Percentiles rank a stretch among this genome's conserved stretches.
Evolutionary conservation across 2,113 vertebrate genomes (phyloP).

Genomic region (Hippopotamus amphibius): DNA sequence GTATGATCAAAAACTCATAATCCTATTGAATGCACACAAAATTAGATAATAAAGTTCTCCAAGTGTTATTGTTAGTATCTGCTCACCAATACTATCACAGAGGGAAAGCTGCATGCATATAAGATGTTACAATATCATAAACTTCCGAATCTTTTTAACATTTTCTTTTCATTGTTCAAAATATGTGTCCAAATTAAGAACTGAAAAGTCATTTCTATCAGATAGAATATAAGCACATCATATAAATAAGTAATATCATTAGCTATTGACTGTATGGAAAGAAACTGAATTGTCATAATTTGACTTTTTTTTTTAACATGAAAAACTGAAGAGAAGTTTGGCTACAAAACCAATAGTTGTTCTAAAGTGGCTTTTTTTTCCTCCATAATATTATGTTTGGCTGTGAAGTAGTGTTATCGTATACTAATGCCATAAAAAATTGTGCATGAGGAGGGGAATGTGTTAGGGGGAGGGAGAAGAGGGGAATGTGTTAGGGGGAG

Average conservation of each 20-base stretch:
- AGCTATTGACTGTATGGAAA: slow-evolving; percentile 75
- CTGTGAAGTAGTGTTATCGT: background rate
- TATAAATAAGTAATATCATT: slow-evolving; percentile 77
- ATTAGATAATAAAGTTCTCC: slow-evolving; percentile 83
- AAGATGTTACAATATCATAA: slow-evolving; percentile 39
- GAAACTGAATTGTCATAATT: slow-evolving; percentile 72
- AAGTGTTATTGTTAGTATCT: slow-evolving; percentile 79
- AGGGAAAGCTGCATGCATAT: slow-evolving; percentile 30
- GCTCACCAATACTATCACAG: slow-evolving; percentile 58
- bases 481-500: background rate
- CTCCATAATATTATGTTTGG: background rate
- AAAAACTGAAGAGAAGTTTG: slow-evolving; percentile 70
- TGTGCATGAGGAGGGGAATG: background rate
- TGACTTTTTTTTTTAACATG: slow-evolving; percentile 66
- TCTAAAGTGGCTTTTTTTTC: slow-evolving; percentile 12
- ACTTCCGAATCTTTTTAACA: slow-evolving; percentile 25
- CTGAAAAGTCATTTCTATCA: slow-evolving; percentile 74
- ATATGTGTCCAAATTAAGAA: slow-evolving; percentile 70
- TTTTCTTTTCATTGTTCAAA: slow-evolving; percentile 59
- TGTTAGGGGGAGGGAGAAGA: background rate
- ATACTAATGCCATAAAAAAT: background rate
- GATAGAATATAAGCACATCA: slow-evolving; percentile 67
- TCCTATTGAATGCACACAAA: slow-evolving; percentile 81
- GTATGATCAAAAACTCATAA: slow-evolving; percentile 83
- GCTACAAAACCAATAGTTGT: slow-evolving; percentile 64